Conservation (phyloP, 1,140 invertebrate species). For the Cotesia typhae region DNA sequence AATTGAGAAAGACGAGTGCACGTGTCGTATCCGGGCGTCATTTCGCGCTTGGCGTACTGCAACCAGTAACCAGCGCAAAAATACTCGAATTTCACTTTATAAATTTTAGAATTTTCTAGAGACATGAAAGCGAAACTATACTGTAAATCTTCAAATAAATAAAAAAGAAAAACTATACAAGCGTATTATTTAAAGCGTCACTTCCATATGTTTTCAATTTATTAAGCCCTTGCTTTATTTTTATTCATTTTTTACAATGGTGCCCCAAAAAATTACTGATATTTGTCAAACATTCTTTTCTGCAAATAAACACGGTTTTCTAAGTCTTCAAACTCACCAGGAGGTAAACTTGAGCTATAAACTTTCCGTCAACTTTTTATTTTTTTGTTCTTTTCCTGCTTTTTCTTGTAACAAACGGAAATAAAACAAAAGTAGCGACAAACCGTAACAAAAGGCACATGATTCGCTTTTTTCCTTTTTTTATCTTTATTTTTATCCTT, state of each 20-base stretch:
- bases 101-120: neutral
- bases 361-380: conserved; percentile 6
- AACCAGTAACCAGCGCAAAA: neutral
- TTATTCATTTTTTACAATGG: conserved; percentile 5
- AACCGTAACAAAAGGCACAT: conserved; percentile 14
- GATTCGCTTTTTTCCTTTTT: neutral
- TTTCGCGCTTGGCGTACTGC: conserved; percentile 7
- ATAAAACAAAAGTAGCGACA: conserved; percentile 26
- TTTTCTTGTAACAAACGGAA: conserved; percentile 8
- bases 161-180: neutral
- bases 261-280: conserved; percentile 15
- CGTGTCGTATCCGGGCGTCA: neutral
- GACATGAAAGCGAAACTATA: neutral
- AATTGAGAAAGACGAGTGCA: conserved; percentile 16
- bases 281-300: conserved; percentile 25
- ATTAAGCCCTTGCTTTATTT: conserved; percentile 2
- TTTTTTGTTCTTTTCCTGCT: conserved; percentile 20
- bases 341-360: neutral
- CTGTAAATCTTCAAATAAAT: neutral
- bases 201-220: conserved; percentile 13
- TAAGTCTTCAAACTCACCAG: conserved; percentile 12
- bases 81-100: conserved; percentile 27
- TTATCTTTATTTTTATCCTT: neutral
- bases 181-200: neutral
- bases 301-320: conserved; percentile 24